phyloP scores from a whole-genome alignment of 2,113 vertebrate species.

The Dicrurus megarhynchus region DNA sequence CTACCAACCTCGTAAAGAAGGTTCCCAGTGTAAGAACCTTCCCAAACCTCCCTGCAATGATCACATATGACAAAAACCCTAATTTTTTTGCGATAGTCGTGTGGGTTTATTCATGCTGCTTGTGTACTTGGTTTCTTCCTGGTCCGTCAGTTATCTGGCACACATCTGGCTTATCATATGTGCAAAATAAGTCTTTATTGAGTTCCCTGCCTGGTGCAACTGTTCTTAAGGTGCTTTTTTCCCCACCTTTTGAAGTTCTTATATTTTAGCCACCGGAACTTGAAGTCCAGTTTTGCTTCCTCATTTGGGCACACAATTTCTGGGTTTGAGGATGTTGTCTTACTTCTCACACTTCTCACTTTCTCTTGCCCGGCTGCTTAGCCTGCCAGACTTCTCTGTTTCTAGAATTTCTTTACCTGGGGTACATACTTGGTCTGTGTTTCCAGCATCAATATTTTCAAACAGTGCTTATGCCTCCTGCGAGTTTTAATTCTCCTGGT shows the following conservation, averaged over 20 bases:
- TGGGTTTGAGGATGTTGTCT: not conserved
- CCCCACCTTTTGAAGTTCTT: not conserved
- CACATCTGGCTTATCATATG: not conserved
- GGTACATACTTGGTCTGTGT: not conserved
- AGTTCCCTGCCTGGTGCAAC: not conserved
- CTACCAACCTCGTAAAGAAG: not conserved
- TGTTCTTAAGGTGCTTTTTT: not conserved
- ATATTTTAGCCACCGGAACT: not conserved
- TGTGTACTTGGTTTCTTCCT: not conserved
- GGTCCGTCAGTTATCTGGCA: not conserved
- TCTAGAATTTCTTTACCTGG: not conserved
- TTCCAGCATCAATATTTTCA: not conserved
- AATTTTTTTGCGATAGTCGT: not conserved
- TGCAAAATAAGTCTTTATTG: not conserved
- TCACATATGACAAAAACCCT: not conserved
- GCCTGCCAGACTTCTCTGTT: not conserved
- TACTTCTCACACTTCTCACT: not conserved
- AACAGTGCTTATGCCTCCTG: not conserved
- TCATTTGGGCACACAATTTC: not conserved
- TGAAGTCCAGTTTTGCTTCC: not conserved
- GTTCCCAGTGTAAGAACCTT: not conserved
- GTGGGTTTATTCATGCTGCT: not conserved
- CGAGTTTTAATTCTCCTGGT: not conserved
- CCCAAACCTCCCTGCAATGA: not conserved
- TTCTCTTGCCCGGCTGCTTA: not conserved